A percentile compares a stretch with the other conserved stretches of the same genome.
Evolutionary conservation across 2,797 vertebrate species (phyloP).

Genomic region (Balearica regulorum): DNA sequence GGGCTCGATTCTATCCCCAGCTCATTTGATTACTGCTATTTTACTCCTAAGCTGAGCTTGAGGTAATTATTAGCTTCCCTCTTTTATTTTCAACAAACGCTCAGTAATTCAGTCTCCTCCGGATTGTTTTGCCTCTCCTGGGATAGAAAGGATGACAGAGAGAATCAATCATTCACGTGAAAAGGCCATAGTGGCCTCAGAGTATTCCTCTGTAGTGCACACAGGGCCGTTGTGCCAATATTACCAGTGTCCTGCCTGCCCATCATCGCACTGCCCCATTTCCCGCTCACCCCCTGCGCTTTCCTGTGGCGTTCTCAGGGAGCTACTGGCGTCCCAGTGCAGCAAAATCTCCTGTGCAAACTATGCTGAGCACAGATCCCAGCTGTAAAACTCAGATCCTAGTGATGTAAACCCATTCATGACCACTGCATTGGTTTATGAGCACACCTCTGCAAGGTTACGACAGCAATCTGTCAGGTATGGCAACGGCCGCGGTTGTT

Average conservation of each 20-base stretch:
- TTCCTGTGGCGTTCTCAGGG: neutral
- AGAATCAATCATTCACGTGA: neutral
- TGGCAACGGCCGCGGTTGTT: rapidly evolving
- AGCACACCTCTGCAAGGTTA: neutral
- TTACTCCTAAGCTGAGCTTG: neutral
- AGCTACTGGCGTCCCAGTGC: neutral
- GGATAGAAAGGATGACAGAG: neutral
- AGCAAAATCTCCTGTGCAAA: neutral
- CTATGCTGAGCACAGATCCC: neutral
- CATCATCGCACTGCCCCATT: neutral
- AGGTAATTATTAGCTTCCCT: neutral
- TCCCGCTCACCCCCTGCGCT: neutral
- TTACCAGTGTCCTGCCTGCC: neutral
- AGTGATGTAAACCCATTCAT: neutral
- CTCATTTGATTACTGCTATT: conserved; percentile 11
- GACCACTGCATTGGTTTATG: neutral
- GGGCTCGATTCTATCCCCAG: neutral
- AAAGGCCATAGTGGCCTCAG: neutral
- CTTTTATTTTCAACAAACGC: neutral
- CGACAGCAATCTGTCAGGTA: rapidly evolving
- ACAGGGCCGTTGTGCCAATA: neutral
- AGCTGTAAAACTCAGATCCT: neutral
- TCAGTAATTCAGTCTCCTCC: neutral
- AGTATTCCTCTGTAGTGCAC: neutral
- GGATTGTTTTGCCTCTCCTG: neutral